Base-by-base conservation (phyloP, 2,797 vertebrate genomes). In the Zenarchopterus dispar region DNA sequence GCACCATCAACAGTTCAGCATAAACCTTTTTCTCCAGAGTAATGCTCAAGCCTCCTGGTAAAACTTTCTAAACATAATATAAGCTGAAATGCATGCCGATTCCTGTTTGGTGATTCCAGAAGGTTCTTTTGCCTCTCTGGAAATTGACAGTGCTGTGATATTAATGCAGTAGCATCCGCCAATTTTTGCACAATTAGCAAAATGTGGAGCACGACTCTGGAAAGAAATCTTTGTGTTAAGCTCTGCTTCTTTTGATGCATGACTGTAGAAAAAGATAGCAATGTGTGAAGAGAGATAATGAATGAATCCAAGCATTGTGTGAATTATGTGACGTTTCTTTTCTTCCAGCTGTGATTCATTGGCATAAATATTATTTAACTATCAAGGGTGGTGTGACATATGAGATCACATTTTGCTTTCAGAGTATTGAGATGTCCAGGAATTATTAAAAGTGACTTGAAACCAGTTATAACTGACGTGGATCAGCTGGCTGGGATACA, bases 1-100 rank as follows among this genome's bases (percentile, higher is more conserved):
- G 63, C 78, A 84, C 77, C 81, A 81, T 81, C 84, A 87, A 85
- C 83, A 75, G 73, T 71, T 86, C 76, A 82, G 82, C 85, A 80
- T 60, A 76, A 84, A 73, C 74, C 67, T 22, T 58, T 58, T 67
- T 80, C 84, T 80, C 87, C 73, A 60, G 85, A 75, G 85, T 55
- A 64, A 75, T 56, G 43, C 62, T 61, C 31, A 68, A 58, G 62
- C 77, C 77, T 75, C 47, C 52, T 62, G 67, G 80, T 70, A 69
- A 49, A 80, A 75, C 62, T 78, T 36, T 22, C 21, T 54, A 26
- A 56, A 81, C 55, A 78, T 64, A 74, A 73, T 82, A 78, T 73
- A 44, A 67, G 67, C 55, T 44, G 6, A 76, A 79, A 76, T 59
- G 54, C 48, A 72, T 49, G 55, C 69, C 16, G 16, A 56, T 85